These are phyloP conservation scores for Pseudorhombus dupliciocellatus DNA, from an alignment of 2,113 vertebrate genomes.

Conservation along the genomic window DNA sequence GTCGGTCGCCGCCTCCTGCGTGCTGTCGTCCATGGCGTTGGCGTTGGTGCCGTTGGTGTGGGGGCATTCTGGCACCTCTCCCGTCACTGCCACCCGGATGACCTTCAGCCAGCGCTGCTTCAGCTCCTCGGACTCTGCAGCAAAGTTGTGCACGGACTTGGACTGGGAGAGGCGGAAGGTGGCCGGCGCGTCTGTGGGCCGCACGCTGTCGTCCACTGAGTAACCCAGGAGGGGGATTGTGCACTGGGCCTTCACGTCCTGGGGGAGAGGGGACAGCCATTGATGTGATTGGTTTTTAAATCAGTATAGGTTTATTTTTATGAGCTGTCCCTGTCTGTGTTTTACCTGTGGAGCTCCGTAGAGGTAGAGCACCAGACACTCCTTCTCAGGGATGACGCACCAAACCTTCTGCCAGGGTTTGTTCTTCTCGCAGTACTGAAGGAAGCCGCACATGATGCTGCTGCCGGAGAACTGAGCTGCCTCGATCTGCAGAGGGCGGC, in stretches of 20 bases:
- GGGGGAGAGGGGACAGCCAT: background rate
- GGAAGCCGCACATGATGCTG: constrained; percentile 94
- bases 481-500: constrained; percentile 84
- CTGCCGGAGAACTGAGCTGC: constrained; percentile 93
- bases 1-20: constrained; percentile 65
- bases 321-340: rapidly evolving
- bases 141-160: constrained; percentile 93
- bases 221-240: constrained; percentile 97
- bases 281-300: no score
- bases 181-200: constrained; percentile 84
- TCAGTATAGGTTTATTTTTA: no score
- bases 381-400: constrained; percentile 97
- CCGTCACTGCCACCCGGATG: constrained; percentile 90
- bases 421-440: constrained; percentile 95
- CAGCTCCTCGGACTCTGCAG: constrained; percentile 91
- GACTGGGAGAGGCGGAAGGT: constrained; percentile 95
- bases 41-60: constrained; percentile 42
- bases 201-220: constrained; percentile 85
- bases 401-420: constrained; percentile 97
- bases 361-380: constrained; percentile 93
- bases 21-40: constrained; percentile 35
- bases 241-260: constrained; percentile 96
- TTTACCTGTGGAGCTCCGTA: constrained; percentile 96
- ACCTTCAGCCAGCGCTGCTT: constrained; percentile 96
- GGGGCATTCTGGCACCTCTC: constrained; percentile 81